Conservation (phyloP, 2,113 vertebrate species). For the Pelodiscus sinensis region DNA sequence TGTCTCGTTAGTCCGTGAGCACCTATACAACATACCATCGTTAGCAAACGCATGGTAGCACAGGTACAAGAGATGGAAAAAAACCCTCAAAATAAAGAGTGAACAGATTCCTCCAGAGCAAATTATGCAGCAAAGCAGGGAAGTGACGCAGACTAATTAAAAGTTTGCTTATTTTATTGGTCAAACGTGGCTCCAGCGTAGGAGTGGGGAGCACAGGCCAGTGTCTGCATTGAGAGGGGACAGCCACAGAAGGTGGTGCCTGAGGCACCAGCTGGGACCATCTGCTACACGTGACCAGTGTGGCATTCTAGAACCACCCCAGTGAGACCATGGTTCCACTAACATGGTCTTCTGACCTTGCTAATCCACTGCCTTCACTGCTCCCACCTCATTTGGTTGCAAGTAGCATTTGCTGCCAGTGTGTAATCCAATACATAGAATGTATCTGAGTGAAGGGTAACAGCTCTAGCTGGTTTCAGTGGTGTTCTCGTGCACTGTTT, state of each 20-base stretch:
- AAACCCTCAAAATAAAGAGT: background rate
- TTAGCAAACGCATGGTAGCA: background rate
- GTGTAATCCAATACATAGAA: background rate
- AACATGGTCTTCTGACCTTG: background rate
- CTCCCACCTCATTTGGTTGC: rapidly evolving
- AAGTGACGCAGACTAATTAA: no score
- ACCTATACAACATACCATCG: background rate
- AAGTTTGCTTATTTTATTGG: no score
- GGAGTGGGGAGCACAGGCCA: no score
- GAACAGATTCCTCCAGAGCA: background rate
- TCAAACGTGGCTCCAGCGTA: no score
- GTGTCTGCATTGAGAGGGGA: no score
- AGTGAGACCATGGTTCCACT: background rate
- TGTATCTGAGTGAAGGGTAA: background rate
- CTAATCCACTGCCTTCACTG: background rate
- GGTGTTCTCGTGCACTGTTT: rapidly evolving
- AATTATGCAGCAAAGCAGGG: no score
- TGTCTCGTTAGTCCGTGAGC: background rate
- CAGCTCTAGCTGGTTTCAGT: background rate
- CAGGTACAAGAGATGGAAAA: background rate
- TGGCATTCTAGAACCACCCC: rapidly evolving
- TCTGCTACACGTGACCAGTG: background rate
- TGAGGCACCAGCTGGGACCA: no score
- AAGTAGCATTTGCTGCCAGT: background rate
- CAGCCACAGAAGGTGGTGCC: background rate